Evolutionary conservation across 2,888 invertebrate genomes (phyloP), one percentile per base, ranked within the genome.

Genomic region (Scaptomyza cyrtandrae): DNA sequence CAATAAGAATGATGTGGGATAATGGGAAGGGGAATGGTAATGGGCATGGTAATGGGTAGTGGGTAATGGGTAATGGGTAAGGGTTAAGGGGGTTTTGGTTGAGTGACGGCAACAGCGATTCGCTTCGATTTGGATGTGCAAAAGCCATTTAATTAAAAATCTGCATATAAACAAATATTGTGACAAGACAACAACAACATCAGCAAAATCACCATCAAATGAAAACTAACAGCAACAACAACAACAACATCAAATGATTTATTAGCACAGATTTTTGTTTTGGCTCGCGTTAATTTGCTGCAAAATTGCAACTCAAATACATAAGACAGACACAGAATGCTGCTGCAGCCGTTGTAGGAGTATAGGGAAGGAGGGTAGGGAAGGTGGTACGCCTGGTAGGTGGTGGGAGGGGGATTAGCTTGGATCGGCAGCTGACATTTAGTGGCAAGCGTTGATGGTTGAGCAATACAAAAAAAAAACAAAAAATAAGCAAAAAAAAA

Each of bases 391-490:
- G 24, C 24, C 24, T 24, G 4, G 24, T 10, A 0, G n/a, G 5
- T 7, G 29, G 6, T 9, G 31, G 0, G 1, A 4, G 24, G 11
- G 37, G n/a, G n/a, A 10, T 41, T 41, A 41, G 41, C 41, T 56
- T 7, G 78, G 67, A 68, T 75, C 71, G 83, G 80, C 85, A 74
- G 81, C 87, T 84, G 89, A 87, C 89, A 88, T 83, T 83, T 75
- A 81, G 85, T 88, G 89, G 85, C 89, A 83, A 86, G 83, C 85
- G 89, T 71, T 83, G 87, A 83, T 88, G 85, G 61, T 64, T 49
- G 56, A 50, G 61, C 49, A 43, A 49, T 19, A 19, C 1, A 58
- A 55, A 46, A 56, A 58, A 54, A 43, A 52, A 59, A 19, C 1
- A 58, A 55, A 46, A 56, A 58, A 54, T n/a, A n/a, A n/a, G n/a